Evolutionary conservation across 2,113 vertebrate genomes (phyloP), one percentile per base, ranked within the genome.

Genomic region (Oceanodroma tethys): DNA sequence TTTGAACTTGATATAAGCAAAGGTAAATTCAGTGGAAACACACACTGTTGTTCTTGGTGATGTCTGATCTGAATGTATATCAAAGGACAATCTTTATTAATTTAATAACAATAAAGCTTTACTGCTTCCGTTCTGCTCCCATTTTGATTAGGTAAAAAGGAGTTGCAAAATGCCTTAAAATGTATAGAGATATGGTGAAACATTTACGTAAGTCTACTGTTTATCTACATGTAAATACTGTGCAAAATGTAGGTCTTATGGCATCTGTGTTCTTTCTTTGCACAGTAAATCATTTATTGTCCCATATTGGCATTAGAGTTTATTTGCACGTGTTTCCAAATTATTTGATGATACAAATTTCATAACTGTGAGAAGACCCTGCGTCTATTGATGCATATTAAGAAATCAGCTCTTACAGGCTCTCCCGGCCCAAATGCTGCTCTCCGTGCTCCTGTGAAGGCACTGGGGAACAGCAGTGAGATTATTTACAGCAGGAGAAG

Each of bases 231-330:
- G 4, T 15, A 50, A 88, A 72, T 20, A 52, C 16, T 72, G 34
- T 56, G 43, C 18, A 88, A 88, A 79, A 68, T 0, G 0, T 38
- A 56, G n/a, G 30, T 60, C 48, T 66, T 56, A 50, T 0, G 4
- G 26, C 42, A 63, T n/a, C 40, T 43, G 9, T 50, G 40, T 60
- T 82, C 29, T 40, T 90, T 23, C 65, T 86, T 72, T 65, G 38
- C 58, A 65, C 18, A 75, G 26, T 43, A 75, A 50, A 60, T 72
- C 7, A 55, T 42, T 88, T 90, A 47, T 26, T 67, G 34, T 34
- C 26, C 23, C 27, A 3, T 27, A 40, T 1, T 74, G 40, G 26
- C 20, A 3, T 53, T 71, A 65, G 30, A 80, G 53, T 60, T 86
- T 81, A 87, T 65, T 87, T 74, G 63, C n/a, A 52, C 4, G 5